Percentiles rank a stretch among this genome's conserved stretches.
phyloP scores from a whole-genome alignment of 2,888 invertebrate species.

The Empis stercorea region DNA sequence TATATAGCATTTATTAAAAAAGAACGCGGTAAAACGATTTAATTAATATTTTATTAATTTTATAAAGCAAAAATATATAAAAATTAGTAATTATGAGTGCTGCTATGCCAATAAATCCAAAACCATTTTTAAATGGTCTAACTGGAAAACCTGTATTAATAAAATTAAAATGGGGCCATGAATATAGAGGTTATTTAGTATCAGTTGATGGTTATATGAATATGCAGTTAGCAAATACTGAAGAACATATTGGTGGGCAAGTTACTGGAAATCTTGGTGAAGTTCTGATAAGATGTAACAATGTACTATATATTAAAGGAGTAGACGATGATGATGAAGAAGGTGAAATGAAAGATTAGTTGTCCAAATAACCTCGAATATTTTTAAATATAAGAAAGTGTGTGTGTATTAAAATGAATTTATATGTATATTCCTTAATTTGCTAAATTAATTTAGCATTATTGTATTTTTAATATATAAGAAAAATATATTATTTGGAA shows the following conservation, averaged over 20 bases:
- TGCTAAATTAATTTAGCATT: too few species aligned
- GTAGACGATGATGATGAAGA: conserved; percentile 95
- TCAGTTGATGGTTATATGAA: conserved; percentile 99
- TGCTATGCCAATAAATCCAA: conserved; percentile 95
- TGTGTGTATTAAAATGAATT: too few species aligned
- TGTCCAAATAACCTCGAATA: not conserved
- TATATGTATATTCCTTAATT: too few species aligned
- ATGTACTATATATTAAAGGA: conserved; percentile 88
- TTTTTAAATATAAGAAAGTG: too few species aligned
- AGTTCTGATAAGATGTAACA: conserved; percentile 93
- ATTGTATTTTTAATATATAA: too few species aligned
- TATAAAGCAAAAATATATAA: too few species aligned
- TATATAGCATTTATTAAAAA: too few species aligned
- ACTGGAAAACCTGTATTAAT: conserved; percentile 97
- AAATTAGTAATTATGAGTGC: conserved; percentile 28
- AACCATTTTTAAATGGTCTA: conserved; percentile 95
- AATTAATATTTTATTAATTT: too few species aligned
- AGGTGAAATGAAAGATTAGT: conserved; percentile 66
- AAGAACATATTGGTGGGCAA: conserved; percentile 89
- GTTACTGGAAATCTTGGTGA: conserved; percentile 89
- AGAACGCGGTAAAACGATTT: too few species aligned
- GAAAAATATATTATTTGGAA: too few species aligned
- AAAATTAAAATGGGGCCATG: conserved; percentile 98
- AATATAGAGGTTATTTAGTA: conserved; percentile 96
- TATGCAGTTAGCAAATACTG: conserved; percentile 92